Conservation (phyloP, 1,140 invertebrate genomes). For the Philaenus spumarius region DNA sequence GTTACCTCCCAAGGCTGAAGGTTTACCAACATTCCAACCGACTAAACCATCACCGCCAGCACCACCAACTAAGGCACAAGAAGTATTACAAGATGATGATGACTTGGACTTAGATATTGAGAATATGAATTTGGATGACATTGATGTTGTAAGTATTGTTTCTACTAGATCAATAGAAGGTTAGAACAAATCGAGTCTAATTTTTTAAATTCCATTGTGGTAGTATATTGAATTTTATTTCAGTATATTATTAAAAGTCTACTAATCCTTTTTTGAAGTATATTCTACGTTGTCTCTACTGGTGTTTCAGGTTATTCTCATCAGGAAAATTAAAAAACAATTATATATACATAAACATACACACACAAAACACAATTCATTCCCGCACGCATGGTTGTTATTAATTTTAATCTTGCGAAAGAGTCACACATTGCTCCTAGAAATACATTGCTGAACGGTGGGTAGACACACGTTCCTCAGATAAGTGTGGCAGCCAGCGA, state of each 20-base stretch:
- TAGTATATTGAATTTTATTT: background rate
- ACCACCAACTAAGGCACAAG: conserved; percentile 11
- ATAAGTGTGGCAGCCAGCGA: too few relatives aligned
- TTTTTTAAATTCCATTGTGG: background rate
- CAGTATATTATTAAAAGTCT: background rate
- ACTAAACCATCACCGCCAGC: conserved; percentile 14
- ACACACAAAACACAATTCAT: too few relatives aligned
- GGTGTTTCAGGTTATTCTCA: background rate
- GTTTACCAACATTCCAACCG: background rate
- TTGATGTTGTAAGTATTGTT: conserved; percentile 25
- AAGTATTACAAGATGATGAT: conserved; percentile 32
- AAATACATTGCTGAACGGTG: too few relatives aligned
- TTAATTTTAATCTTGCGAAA: too few relatives aligned
- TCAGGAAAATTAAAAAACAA: conserved; percentile 20
- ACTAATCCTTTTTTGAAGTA: too few relatives aligned
- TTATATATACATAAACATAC: too few relatives aligned
- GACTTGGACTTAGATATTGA: conserved; percentile 46
- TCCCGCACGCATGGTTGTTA: too few relatives aligned
- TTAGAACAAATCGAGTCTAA: background rate
- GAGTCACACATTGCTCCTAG: too few relatives aligned
- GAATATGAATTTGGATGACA: conserved; percentile 38
- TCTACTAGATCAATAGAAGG: conserved; percentile 1
- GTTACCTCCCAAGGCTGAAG: background rate
- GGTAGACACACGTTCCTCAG: too few relatives aligned
- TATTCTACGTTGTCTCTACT: background rate